Evolutionary conservation across 2,888 invertebrate species (phyloP).

Genomic region (Scaptomyza caliginosa): DNA sequence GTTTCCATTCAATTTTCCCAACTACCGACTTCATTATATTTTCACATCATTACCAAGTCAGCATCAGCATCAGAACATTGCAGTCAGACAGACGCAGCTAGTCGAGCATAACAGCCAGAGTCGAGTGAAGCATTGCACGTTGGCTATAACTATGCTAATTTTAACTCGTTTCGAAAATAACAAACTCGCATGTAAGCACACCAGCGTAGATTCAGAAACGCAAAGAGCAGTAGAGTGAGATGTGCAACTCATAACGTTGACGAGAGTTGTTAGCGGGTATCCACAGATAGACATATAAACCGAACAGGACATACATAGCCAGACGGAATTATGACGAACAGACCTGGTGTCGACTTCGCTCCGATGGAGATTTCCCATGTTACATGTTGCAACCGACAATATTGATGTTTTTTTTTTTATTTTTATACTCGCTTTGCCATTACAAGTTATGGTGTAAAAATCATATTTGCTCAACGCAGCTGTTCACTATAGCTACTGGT

Average conservation of each 20-base stretch:
- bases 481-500: not conserved
- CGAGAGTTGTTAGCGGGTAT: conserved; percentile 63
- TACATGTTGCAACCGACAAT: conserved; percentile 50
- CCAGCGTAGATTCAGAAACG: too few species aligned
- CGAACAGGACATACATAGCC: conserved; percentile 15
- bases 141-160: conserved; percentile 76
- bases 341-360: conserved; percentile 10
- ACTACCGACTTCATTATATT: conserved; percentile 59
- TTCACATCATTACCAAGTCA: conserved; percentile 72
- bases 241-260: conserved; percentile 56
- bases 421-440: not conserved
- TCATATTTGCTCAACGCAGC: conserved; percentile 7
- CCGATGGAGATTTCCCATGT: conserved; percentile 60
- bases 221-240: not conserved
- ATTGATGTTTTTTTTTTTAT: conserved; percentile 33
- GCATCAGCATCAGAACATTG: conserved; percentile 11
- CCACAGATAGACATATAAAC: conserved; percentile 51
- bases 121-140: conserved; percentile 18
- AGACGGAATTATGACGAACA: conserved; percentile 5
- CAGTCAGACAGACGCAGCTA: conserved; percentile 17
- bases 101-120: conserved; percentile 16
- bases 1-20: conserved; percentile 57
- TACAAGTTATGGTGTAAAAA: conserved; percentile 27
- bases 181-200: conserved; percentile 57
- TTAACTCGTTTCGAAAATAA: conserved; percentile 71